phyloP scores from a whole-genome alignment of 53 echinoderm and acorn worm genomes.

The Astropecten irregularis region DNA sequence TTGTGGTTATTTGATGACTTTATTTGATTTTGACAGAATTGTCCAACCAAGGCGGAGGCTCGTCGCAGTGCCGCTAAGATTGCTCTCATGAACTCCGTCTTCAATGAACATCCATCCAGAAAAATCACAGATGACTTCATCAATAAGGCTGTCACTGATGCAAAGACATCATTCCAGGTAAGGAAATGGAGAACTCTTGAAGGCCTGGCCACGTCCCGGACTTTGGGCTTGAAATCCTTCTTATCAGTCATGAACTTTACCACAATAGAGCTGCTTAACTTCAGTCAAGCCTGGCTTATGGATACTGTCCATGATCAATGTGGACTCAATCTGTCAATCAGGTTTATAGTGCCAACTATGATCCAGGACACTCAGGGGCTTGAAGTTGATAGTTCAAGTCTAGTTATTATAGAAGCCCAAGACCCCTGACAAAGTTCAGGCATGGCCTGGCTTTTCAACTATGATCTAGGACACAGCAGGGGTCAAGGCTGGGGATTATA shows the following conservation, averaged over 20 bases:
- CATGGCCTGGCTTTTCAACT: too few species aligned
- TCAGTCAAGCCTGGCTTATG: too few species aligned
- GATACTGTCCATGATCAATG: too few species aligned
- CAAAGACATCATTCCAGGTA: constrained; percentile 91
- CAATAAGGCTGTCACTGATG: constrained; percentile 78
- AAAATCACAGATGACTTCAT: constrained; percentile 91
- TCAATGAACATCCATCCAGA: constrained; percentile 94
- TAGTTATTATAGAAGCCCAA: too few species aligned
- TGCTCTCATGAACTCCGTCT: constrained; percentile 98
- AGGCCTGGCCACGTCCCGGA: too few species aligned
- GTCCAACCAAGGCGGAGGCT: constrained; percentile 98
- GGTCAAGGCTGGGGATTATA: too few species aligned
- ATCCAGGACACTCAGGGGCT: too few species aligned
- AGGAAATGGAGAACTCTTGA: not conserved
- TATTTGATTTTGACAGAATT: constrained; percentile 66
- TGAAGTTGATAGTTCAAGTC: too few species aligned
- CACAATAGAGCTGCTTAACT: not conserved
- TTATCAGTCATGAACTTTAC: not conserved
- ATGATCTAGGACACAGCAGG: too few species aligned
- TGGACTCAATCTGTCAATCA: too few species aligned
- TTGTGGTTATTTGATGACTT: not conserved
- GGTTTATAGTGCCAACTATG: too few species aligned
- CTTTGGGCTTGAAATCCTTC: not conserved
- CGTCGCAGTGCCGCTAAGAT: constrained; percentile 96
- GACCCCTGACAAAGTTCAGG: too few species aligned